Conservation (phyloP, 2,888 invertebrate species). For the Sabatieria punctata region DNA sequence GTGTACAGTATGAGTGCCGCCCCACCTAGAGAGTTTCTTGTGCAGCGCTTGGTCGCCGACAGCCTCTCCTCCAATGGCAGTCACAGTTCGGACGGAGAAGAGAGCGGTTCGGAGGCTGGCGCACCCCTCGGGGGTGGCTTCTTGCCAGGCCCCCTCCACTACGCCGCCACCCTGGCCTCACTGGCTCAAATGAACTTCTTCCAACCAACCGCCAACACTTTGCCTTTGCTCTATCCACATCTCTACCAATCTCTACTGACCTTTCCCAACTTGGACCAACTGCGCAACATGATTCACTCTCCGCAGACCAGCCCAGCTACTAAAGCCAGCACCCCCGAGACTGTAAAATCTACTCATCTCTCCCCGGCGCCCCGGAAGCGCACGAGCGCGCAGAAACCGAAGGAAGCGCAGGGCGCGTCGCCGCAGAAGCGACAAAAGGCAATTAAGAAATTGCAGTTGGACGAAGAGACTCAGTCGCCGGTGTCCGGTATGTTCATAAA, state of each 20-base stretch:
- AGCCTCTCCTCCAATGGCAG: too few species aligned
- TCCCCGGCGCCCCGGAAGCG: conserved; percentile 3
- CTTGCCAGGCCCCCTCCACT: not conserved
- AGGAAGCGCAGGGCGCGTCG: not conserved
- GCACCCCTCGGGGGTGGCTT: not conserved
- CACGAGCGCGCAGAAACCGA: not conserved
- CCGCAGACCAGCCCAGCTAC: not conserved
- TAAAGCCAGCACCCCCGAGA: not conserved
- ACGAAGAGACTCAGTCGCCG: conserved; percentile 24
- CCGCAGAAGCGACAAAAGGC: conserved; percentile 33
- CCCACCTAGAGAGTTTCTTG: not conserved
- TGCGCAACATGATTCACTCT: too few species aligned
- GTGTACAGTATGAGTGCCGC: too few species aligned
- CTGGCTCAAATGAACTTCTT: conserved; percentile 9
- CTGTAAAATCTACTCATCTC: not conserved
- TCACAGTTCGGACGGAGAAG: not conserved
- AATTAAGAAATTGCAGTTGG: conserved; percentile 23
- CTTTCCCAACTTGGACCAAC: conserved; percentile 1
- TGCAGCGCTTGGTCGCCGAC: conserved; percentile 1
- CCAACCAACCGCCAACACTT: conserved; percentile 1
- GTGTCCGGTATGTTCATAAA: conserved; percentile 30
- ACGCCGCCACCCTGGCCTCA: conserved; percentile 1
- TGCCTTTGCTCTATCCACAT: conserved; percentile 3
- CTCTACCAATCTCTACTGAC: conserved; percentile 17
- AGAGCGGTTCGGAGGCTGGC: too few species aligned